phyloP scores from a whole-genome alignment of 1,140 invertebrate species.

The Thaumetopoea pityocampa region DNA sequence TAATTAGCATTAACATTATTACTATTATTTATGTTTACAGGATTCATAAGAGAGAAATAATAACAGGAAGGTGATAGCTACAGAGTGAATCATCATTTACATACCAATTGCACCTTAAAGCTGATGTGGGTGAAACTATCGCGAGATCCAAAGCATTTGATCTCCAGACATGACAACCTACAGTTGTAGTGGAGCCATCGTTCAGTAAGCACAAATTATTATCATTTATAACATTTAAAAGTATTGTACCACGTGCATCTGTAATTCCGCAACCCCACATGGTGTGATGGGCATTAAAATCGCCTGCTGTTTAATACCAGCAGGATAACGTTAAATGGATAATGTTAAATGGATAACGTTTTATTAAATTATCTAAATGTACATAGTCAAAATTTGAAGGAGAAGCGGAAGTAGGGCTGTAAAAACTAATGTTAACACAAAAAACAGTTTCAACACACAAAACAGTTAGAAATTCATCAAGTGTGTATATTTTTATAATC shows the following conservation, averaged over 20 bases:
- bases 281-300: conserved; percentile 5
- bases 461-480: conserved; percentile 3
- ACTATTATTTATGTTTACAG: conserved; percentile 1
- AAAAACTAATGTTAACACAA: conserved; percentile 4
- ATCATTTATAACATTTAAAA: conserved; percentile 9
- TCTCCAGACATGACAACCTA: conserved; percentile 13
- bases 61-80: conserved; percentile 19
- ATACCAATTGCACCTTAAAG: conserved; percentile 8
- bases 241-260: conserved; percentile 2
- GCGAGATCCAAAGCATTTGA: conserved; percentile 19
- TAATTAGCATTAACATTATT: neutral
- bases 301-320: no score
- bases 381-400: conserved; percentile 1
- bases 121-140: conserved; percentile 6
- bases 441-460: neutral
- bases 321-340: no score
- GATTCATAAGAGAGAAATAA: conserved; percentile 9
- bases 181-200: conserved; percentile 15
- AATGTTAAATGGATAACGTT: neutral
- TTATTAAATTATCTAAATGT: conserved; percentile 1
- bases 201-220: conserved; percentile 15
- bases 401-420: conserved; percentile 1
- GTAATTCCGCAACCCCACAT: conserved; percentile 5
- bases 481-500: conserved; percentile 11
- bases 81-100: conserved; percentile 17